phyloP scores from a whole-genome alignment of 2,113 vertebrate species.

The Ardeotis arabs region DNA sequence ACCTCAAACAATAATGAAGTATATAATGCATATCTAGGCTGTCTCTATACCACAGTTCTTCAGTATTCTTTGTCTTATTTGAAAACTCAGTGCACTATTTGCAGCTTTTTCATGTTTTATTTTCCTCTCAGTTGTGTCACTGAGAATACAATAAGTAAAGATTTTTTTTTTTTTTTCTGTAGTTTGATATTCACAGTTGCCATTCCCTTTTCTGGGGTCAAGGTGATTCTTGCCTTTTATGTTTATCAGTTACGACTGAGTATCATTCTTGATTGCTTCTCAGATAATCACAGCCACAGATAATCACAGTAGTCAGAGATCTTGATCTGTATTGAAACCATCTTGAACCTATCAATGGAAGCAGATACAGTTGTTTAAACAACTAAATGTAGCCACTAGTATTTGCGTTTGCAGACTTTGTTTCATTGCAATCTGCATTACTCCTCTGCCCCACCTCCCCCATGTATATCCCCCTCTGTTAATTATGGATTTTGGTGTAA shows the following conservation, averaged over 20 bases:
- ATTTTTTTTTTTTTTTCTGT: neutral
- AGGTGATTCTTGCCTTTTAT: neutral
- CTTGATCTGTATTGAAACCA: neutral
- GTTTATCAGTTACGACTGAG: neutral
- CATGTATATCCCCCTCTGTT: neutral
- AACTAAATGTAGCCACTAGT: neutral
- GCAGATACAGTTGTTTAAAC: neutral
- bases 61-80: neutral
- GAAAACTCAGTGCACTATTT: neutral
- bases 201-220: neutral
- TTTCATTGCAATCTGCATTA: neutral
- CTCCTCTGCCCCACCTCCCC: accelerated
- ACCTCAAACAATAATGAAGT: neutral
- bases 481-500: neutral
- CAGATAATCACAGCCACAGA: neutral
- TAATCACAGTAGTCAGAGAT: neutral
- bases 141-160: neutral
- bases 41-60: neutral
- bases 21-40: neutral
- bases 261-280: neutral
- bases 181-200: neutral
- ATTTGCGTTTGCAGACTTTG: neutral
- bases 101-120: neutral
- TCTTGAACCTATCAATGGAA: neutral
- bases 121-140: neutral